Evolutionary conservation across 2,113 vertebrate genomes (phyloP).

Genomic region (Willisornis vidua): DNA sequence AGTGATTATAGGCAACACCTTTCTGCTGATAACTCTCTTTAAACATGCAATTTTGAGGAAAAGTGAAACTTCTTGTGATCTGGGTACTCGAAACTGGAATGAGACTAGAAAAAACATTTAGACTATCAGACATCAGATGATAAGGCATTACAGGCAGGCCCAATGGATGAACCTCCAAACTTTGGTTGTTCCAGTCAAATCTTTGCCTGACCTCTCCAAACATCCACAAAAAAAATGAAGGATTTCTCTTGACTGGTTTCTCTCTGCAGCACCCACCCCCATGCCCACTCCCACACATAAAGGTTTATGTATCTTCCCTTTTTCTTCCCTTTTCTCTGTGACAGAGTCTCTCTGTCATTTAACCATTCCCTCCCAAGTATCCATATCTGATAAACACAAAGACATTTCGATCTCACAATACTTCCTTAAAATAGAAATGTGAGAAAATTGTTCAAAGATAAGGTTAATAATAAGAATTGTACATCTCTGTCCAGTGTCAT

Average conservation of each 20-base stretch:
- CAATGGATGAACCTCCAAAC: background rate
- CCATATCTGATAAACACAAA: background rate
- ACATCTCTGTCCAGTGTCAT: background rate
- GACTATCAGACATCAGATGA: background rate
- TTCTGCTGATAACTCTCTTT: background rate
- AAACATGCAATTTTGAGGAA: background rate
- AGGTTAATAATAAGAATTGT: background rate
- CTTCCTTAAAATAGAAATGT: background rate
- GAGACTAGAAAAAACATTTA: background rate
- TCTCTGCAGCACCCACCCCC: background rate
- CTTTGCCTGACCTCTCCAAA: background rate
- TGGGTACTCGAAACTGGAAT: background rate
- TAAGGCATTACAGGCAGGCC: background rate
- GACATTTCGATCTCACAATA: background rate
- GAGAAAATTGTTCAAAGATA: background rate
- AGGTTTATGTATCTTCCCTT: background rate
- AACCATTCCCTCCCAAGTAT: background rate
- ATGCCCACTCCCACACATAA: rapidly evolving
- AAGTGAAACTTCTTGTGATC: background rate
- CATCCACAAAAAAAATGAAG: background rate
- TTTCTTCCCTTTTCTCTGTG: background rate
- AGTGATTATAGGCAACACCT: background rate
- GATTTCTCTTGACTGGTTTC: background rate
- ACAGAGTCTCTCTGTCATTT: background rate
- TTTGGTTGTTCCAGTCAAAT: background rate